Evolutionary conservation across 2,888 invertebrate species (phyloP).

Genomic region (Nomada lathburiana): DNA sequence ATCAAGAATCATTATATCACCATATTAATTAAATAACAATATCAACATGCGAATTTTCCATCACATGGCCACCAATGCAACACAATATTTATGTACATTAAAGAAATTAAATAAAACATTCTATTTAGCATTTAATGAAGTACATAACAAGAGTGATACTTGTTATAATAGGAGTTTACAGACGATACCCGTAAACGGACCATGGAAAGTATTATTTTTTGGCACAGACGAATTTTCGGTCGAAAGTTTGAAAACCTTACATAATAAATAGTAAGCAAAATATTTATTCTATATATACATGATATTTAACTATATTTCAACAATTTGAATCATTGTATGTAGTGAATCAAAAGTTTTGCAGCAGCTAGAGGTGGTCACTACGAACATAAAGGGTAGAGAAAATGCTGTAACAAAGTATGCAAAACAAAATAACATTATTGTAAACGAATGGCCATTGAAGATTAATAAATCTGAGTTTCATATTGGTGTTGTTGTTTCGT

Average conservation of each 20-base stretch:
- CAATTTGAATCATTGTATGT: conserved; percentile 70
- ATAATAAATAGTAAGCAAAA: conserved; percentile 88
- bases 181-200: conserved; percentile 50
- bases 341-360: conserved; percentile 86
- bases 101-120: conserved; percentile 7
- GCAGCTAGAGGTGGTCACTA: conserved; percentile 90
- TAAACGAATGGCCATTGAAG: conserved; percentile 89
- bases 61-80: neutral
- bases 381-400: conserved; percentile 85
- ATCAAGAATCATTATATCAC: neutral
- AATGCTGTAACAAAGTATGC: conserved; percentile 91
- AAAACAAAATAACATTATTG: conserved; percentile 86
- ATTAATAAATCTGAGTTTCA: conserved; percentile 87
- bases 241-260: conserved; percentile 89
- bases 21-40: conserved; percentile 4
- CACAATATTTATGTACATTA: neutral
- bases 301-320: neutral
- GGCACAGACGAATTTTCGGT: conserved; percentile 94
- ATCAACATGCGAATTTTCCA: conserved; percentile 24
- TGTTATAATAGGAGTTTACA: neutral
- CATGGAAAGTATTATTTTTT: conserved; percentile 91
- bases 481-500: conserved; percentile 96
- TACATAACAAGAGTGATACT: neutral
- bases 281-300: conserved; percentile 2
- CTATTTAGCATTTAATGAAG: neutral